Percentiles rank a stretch among this genome's conserved stretches.
These are phyloP conservation scores for fruit fly (Drosophila melanogaster) DNA, from an alignment of 1,140 invertebrate species.

Conservation along the genomic window DNA sequence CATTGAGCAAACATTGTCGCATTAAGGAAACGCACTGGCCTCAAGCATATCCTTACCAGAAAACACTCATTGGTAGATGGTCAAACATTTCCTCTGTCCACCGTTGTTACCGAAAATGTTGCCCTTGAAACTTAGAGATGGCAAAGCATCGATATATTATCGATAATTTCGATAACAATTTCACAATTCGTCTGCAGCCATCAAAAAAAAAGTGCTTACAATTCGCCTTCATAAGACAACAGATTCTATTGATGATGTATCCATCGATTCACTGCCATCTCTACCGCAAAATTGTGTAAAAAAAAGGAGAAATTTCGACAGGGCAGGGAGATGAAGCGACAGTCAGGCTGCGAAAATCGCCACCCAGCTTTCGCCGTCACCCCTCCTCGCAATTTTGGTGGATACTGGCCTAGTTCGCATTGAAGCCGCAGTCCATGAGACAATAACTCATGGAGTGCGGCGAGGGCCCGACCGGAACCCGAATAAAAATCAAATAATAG, in stretches of 20 bases:
- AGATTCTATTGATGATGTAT: too few relatives aligned
- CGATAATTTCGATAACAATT: background rate
- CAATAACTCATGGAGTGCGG: conserved; percentile 67
- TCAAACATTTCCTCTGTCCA: conserved; percentile 28
- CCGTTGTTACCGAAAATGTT: background rate
- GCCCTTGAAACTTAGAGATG: background rate
- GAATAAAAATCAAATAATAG: conserved; percentile 80
- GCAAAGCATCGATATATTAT: background rate
- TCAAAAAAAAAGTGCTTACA: too few relatives aligned
- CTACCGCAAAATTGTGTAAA: conserved; percentile 39
- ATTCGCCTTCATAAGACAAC: too few relatives aligned
- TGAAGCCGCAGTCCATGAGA: conserved; percentile 65
- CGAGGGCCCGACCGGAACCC: conserved; percentile 41
- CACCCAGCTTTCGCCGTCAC: conserved; percentile 2
- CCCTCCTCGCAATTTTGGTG: conserved; percentile 6
- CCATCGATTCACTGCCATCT: background rate
- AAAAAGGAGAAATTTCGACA: conserved; percentile 29
- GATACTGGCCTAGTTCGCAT: conserved; percentile 69
- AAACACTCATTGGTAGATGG: conserved; percentile 22
- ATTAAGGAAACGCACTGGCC: conserved; percentile 71
- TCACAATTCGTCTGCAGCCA: background rate
- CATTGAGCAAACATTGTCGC: conserved; percentile 68
- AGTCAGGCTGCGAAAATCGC: conserved; percentile 14
- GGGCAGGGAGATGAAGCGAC: conserved; percentile 37
- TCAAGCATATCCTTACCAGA: conserved; percentile 60